Evolutionary conservation across 1,140 invertebrate species (phyloP).

Genomic region (Coelopa frigida): DNA sequence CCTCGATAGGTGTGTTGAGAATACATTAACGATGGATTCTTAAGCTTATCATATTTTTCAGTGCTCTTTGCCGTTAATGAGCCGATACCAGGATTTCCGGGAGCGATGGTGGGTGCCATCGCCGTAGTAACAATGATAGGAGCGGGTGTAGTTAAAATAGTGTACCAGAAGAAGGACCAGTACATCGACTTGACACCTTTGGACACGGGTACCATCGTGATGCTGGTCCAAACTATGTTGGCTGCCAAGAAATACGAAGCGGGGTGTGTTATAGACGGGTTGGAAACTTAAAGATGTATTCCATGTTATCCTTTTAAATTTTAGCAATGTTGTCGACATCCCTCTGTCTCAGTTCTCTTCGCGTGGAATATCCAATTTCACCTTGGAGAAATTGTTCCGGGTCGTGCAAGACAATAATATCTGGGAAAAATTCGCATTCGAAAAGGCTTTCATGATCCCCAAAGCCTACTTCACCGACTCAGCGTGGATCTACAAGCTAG

Average conservation of each 20-base stretch:
- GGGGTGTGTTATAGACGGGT: no score
- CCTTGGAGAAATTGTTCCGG: no score
- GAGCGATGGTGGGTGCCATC: conserved; percentile 34
- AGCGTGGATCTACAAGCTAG: conserved; percentile 23
- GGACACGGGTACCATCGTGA: conserved; percentile 24
- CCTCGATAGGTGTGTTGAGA: conserved; percentile 50
- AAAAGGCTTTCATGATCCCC: conserved; percentile 24
- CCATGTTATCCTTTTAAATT: no score
- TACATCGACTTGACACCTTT: conserved; percentile 32
- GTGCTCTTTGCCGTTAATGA: conserved; percentile 27
- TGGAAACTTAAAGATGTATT: no score
- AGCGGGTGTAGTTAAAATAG: conserved; percentile 28
- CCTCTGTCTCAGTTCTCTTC: no score
- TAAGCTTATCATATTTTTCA: no score
- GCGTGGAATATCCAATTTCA: no score
- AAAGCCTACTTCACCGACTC: conserved; percentile 22
- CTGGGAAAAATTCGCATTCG: conserved; percentile 20
- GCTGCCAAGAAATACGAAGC: no score
- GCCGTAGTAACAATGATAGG: conserved; percentile 31
- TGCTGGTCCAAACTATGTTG: no score
- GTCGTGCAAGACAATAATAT: no score
- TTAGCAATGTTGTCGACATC: no score
- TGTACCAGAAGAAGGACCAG: conserved; percentile 18
- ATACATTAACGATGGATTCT: no score
- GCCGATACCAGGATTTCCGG: conserved; percentile 28